Evolutionary conservation across 1,140 invertebrate species (phyloP).

Genomic region (Meloidogyne hapla): DNA sequence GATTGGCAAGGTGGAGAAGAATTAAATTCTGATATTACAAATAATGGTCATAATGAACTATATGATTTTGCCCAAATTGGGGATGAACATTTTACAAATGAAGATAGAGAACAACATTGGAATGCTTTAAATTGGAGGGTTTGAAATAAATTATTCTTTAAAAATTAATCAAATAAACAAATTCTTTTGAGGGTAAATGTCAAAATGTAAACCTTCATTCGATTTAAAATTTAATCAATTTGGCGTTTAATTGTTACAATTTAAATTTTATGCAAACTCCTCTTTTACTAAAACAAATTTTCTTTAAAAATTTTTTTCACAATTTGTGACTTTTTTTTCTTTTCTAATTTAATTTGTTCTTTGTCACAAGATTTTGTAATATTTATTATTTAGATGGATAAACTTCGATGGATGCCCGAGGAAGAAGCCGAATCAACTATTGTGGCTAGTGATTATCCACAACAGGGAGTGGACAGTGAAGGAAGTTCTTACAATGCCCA

Average conservation of each 20-base stretch:
- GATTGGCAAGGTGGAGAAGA: conserved; percentile 14
- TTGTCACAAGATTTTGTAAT: background rate
- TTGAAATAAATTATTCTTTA: no score
- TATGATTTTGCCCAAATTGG: conserved; percentile 9
- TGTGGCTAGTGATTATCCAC: conserved; percentile 9
- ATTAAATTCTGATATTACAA: background rate
- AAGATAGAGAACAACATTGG: conserved; percentile 6
- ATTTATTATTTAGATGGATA: conserved; percentile 15
- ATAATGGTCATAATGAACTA: conserved; percentile 14
- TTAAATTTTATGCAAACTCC: background rate
- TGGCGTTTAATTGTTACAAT: background rate
- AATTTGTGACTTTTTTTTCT: background rate
- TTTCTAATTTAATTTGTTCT: background rate
- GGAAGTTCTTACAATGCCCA: background rate
- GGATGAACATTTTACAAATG: conserved; percentile 6
- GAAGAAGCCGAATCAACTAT: conserved; percentile 6
- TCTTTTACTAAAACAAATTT: background rate
- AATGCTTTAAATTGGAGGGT: conserved; percentile 11
- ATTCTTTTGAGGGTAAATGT: background rate
- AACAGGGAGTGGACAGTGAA: conserved; percentile 6
- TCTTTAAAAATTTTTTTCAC: no score
- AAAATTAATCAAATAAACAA: no score
- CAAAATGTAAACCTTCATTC: background rate
- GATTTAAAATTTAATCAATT: background rate
- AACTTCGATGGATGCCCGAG: conserved; percentile 15